These are phyloP conservation scores for Cladorhizidae sp. DNA, from an alignment of 37 sponge, comb jelly and placozoan species.

Conservation along the genomic window DNA sequence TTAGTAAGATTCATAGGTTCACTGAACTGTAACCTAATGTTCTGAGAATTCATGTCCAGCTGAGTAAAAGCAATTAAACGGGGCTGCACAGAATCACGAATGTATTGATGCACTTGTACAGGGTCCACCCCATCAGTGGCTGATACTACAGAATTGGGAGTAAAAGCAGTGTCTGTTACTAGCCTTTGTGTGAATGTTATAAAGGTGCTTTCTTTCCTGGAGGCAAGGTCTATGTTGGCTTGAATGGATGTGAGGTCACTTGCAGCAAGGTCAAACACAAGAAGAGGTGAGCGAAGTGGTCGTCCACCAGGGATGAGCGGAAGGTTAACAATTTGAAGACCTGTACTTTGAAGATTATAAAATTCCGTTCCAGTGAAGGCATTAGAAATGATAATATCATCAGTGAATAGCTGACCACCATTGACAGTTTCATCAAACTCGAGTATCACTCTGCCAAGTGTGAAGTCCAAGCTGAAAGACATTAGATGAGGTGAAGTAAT, in stretches of 20 bases:
- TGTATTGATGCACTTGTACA: slow-evolving; percentile 59
- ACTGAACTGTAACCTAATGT: slow-evolving; percentile 59
- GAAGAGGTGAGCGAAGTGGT: neutral
- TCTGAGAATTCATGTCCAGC: slow-evolving; percentile 75
- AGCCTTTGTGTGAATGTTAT: slow-evolving; percentile 53
- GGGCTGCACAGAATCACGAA: slow-evolving; percentile 61
- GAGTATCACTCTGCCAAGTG: slow-evolving; percentile 47
- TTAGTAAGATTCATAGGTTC: slow-evolving; percentile 81
- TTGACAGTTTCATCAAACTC: slow-evolving; percentile 86
- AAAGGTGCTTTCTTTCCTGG: slow-evolving; percentile 42
- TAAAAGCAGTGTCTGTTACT: slow-evolving; percentile 64
- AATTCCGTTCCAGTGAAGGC: slow-evolving; percentile 49
- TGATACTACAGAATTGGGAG: slow-evolving; percentile 31
- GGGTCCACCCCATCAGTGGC: slow-evolving; percentile 21
- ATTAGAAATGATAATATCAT: slow-evolving; percentile 57
- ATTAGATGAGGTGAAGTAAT: slow-evolving; percentile 65
- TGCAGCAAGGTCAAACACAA: neutral
- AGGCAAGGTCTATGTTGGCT: slow-evolving; percentile 77
- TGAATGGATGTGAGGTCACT: slow-evolving; percentile 49
- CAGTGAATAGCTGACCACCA: slow-evolving; percentile 45
- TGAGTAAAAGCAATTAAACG: slow-evolving; percentile 45
- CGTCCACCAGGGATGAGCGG: neutral
- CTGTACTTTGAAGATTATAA: neutral
- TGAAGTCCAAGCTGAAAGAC: slow-evolving; percentile 65
- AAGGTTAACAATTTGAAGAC: neutral